Conservation (phyloP, 2,113 vertebrate species). For the Gambusia affinis region DNA sequence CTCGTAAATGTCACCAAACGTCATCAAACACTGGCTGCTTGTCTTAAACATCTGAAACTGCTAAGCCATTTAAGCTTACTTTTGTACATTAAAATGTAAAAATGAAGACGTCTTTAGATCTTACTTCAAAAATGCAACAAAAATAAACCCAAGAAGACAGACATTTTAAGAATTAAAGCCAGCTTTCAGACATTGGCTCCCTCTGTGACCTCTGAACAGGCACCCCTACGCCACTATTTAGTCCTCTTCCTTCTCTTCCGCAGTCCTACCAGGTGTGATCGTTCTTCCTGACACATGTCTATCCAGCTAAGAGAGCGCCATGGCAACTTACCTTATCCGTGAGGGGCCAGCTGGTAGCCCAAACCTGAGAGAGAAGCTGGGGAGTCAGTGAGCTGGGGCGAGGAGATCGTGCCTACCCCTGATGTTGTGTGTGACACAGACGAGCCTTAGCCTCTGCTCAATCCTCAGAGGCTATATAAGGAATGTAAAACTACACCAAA, state of each 20-base stretch:
- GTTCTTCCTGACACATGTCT: constrained; percentile 17
- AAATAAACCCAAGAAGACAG: constrained; percentile 22
- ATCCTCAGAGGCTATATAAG: constrained; percentile 86
- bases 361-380: constrained; percentile 65
- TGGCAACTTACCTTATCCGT: constrained; percentile 73
- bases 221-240: not conserved
- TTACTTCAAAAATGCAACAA: constrained; percentile 5
- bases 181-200: constrained; percentile 48
- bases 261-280: constrained; percentile 21
- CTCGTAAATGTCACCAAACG: constrained; percentile 1
- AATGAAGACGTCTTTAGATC: not conserved
- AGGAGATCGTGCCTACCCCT: constrained; percentile 69
- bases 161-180: constrained; percentile 52
- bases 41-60: not conserved
- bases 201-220: constrained; percentile 42
- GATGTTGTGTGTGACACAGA: constrained; percentile 71
- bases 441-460: constrained; percentile 73
- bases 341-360: constrained; percentile 63
- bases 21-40: not conserved
- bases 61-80: not conserved
- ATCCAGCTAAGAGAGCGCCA: constrained; percentile 10
- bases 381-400: constrained; percentile 62
- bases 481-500: constrained; percentile 89
- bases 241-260: constrained; percentile 5
- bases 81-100: constrained; percentile 1